Conservation (phyloP, 2,113 vertebrate species). For the Leucopsar rothschildi region DNA sequence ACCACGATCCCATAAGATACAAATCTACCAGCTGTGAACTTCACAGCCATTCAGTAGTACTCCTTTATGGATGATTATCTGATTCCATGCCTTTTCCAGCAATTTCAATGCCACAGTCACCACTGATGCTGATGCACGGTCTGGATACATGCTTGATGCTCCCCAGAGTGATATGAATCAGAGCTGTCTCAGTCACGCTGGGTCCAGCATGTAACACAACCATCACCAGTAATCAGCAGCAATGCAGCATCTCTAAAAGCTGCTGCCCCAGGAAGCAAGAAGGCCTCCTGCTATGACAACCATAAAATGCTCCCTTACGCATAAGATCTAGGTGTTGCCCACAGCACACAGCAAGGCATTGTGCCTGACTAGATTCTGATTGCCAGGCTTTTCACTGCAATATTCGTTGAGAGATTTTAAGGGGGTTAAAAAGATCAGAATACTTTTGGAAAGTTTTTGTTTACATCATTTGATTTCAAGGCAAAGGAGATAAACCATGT, state of each 20-base stretch:
- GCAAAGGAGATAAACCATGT: neutral
- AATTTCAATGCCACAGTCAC: neutral
- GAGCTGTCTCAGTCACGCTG: neutral
- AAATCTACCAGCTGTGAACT: constrained; percentile 28
- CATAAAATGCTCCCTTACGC: neutral
- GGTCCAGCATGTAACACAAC: neutral
- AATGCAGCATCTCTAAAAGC: neutral
- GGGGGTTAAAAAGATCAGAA: neutral
- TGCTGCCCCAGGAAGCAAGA: constrained; percentile 4
- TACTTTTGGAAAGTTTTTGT: neutral
- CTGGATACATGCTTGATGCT: neutral
- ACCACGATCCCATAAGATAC: neutral
- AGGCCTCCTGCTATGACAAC: neutral
- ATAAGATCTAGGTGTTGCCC: neutral
- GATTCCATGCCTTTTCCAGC: constrained; percentile 19
- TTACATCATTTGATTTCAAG: neutral
- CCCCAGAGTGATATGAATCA: neutral
- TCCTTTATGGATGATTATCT: neutral
- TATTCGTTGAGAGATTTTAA: neutral
- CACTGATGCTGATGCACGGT: neutral
- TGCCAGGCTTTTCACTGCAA: neutral
- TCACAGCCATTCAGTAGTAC: neutral
- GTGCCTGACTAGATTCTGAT: neutral
- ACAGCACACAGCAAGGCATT: neutral
- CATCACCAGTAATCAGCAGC: neutral